phyloP scores from a whole-genome alignment of 2,888 invertebrate genomes.

The Clistopyga incitator region DNA sequence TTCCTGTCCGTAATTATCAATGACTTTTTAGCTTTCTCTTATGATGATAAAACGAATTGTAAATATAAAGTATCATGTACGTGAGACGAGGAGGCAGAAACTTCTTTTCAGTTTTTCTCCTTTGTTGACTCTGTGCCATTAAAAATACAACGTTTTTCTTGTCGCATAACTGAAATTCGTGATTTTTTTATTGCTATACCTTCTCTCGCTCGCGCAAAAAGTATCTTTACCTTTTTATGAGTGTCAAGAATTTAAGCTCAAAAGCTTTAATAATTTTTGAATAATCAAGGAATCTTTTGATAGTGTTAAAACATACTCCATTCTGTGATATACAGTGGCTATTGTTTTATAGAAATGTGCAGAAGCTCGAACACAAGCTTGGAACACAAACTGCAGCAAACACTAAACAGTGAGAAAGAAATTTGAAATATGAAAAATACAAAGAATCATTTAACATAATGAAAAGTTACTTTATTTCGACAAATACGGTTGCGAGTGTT shows the following conservation, averaged over 20 bases:
- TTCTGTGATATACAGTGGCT: too few relatives aligned
- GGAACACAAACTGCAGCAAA: too few relatives aligned
- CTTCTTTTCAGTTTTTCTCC: conserved; percentile 1
- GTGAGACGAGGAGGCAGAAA: neutral
- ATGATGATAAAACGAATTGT: conserved; percentile 46
- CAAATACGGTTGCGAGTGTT: conserved; percentile 18
- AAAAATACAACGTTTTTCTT: conserved; percentile 39
- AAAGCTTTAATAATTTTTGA: too few relatives aligned
- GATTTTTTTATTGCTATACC: neutral
- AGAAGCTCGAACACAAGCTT: too few relatives aligned
- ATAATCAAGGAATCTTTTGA: too few relatives aligned
- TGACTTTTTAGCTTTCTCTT: conserved; percentile 33
- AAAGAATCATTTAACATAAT: conserved; percentile 33
- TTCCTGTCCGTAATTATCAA: conserved; percentile 2
- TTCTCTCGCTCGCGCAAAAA: neutral
- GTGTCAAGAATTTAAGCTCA: neutral
- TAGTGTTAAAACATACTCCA: too few relatives aligned
- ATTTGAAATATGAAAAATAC: conserved; percentile 12
- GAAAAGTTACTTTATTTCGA: conserved; percentile 35
- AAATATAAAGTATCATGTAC: conserved; percentile 38
- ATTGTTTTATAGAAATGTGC: too few relatives aligned
- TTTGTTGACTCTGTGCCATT: conserved; percentile 22
- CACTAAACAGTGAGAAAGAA: neutral
- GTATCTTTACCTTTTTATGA: neutral
- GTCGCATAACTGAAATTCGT: neutral